These are phyloP conservation scores for Rhynchomys soricoides DNA, from an alignment of 2,113 vertebrate genomes.

Conservation along the genomic window DNA sequence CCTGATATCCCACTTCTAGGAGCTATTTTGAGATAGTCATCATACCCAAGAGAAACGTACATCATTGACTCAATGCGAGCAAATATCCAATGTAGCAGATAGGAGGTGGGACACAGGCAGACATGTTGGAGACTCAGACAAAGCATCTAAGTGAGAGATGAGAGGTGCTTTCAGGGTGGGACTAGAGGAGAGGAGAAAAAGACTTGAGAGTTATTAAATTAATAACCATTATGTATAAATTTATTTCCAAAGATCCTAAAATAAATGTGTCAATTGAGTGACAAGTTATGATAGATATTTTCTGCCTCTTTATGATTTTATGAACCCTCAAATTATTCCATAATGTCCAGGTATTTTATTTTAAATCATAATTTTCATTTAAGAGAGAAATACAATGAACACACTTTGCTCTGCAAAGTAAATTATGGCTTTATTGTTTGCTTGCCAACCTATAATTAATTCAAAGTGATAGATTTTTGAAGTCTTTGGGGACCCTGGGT, in stretches of 20 bases:
- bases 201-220: background rate
- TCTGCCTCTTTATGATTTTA: background rate
- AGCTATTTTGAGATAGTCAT: background rate
- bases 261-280: background rate
- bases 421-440: slow-evolving; percentile 23
- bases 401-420: slow-evolving; percentile 5
- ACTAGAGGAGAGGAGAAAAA: background rate
- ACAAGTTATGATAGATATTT: background rate
- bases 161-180: background rate
- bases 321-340: background rate
- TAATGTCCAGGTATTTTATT: background rate
- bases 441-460: slow-evolving; percentile 5
- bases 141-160: background rate
- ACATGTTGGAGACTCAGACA: background rate
- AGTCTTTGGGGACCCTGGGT: background rate
- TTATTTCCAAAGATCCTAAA: background rate
- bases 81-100: background rate
- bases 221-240: background rate
- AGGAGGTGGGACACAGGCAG: background rate
- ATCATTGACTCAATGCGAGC: background rate
- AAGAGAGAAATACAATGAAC: slow-evolving; percentile 6
- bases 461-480: background rate
- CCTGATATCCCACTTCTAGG: too few species aligned
- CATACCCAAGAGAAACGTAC: background rate
- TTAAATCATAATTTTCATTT: slow-evolving; percentile 16